Conservation (phyloP, 1,140 invertebrate genomes). For the Aphelenchoides besseyi region DNA sequence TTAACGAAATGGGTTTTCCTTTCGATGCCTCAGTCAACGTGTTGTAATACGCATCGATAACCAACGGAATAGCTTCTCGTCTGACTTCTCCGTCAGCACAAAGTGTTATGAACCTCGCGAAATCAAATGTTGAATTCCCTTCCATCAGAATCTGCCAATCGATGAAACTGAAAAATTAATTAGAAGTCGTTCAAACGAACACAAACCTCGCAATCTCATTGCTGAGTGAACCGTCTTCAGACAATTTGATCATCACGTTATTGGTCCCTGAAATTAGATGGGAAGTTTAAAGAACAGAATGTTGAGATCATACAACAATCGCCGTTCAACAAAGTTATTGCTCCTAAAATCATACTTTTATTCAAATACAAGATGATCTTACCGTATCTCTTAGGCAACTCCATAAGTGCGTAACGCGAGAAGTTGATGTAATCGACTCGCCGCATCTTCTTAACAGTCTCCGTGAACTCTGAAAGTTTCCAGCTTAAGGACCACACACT, state of each 20-base stretch:
- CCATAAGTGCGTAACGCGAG: not conserved
- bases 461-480: not conserved
- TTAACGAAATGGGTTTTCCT: not conserved
- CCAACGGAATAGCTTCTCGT: not conserved
- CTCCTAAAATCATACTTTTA: no score
- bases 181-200: not conserved
- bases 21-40: not conserved
- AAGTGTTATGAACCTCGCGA: not conserved
- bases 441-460: not conserved
- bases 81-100: slow-evolving; percentile 10
- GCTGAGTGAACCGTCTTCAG: not conserved
- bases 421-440: not conserved
- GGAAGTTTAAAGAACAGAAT: not conserved
- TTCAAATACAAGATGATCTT: no score
- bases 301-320: not conserved
- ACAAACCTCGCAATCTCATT: not conserved
- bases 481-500: not conserved
- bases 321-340: not conserved
- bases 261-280: not conserved
- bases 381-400: not conserved
- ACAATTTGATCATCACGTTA: not conserved
- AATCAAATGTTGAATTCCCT: slow-evolving; percentile 8
- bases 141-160: slow-evolving; percentile 6
- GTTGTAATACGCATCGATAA: not conserved
- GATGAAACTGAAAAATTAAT: slow-evolving; percentile 1